Evolutionary conservation across 2,888 invertebrate species (phyloP), one percentile per base, ranked within the genome.

Genomic region (Cryptocephalus moraei): DNA sequence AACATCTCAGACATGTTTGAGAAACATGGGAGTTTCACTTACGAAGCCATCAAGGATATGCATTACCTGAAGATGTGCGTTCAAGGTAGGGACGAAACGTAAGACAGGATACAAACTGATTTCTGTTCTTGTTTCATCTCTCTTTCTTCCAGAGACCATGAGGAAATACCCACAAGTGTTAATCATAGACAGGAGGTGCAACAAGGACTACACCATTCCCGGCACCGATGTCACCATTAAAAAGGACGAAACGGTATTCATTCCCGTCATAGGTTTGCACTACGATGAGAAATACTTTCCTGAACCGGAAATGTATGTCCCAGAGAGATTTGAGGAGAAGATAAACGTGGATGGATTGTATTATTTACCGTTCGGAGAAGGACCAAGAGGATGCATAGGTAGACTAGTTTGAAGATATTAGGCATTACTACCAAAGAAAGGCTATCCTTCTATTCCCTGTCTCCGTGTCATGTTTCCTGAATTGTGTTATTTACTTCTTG

Each of bases 41-140:
- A 76, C 38, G 76, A 79, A 41, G 63, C 72, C 13, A 59, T 79
- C 1, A 71, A 74, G 51, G 73, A 76, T 49, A 65, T 79, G 64
- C 68, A 63, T 9, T 51, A 51, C 14, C 38, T 51, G 33, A 43
- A 47, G 33, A 47, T 49, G 45, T 47, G 49, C 13, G 38, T 51
- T 0, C 39, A 42, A 10, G 51, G 51, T 51, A 41, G 43, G 46
- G 2, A 22, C 22, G 22, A 22, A 22, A 22, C 22, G 3, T 22
- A 22, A 22, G 6, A 22, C 6, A 22, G 6, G 6, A 22, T 22
- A 22, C 22, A 22, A n/a, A n/a, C n/a, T 22, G 2, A 4, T 22
- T 22, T 22, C 22, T 22, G 22, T 22, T 22, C 6, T 22, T 22
- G 22, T 2, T 6, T 22, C 3, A 36, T 36, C 6, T 36, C 6